Evolutionary conservation across 2,888 invertebrate genomes (phyloP).

Genomic region (Ectemnius continuus): DNA sequence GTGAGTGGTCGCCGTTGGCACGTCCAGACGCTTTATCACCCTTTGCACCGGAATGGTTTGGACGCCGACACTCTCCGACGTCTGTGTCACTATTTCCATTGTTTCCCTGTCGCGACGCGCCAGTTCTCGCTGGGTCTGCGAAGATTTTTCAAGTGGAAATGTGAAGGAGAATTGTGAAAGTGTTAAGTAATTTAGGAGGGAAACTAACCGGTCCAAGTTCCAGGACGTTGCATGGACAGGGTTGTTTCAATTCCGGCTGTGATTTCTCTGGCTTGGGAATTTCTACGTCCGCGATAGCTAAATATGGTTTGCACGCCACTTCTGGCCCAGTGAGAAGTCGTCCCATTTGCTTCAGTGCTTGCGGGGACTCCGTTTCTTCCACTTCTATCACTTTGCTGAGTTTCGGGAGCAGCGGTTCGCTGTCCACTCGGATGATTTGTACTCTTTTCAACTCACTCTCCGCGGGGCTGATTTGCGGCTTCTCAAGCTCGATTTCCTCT

Average conservation of each 20-base stretch:
- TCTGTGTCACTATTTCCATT: constrained; percentile 36
- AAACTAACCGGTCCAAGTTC: background rate
- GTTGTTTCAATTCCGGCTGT: background rate
- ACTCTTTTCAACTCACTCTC: too few relatives aligned
- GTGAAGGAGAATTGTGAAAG: too few relatives aligned
- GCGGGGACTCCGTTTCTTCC: background rate
- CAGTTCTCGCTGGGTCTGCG: too few relatives aligned
- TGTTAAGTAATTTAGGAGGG: background rate
- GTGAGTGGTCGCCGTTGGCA: background rate
- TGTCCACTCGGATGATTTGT: too few relatives aligned
- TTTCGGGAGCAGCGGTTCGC: too few relatives aligned
- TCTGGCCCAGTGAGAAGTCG: background rate
- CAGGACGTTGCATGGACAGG: constrained; percentile 5
- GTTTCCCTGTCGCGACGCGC: background rate
- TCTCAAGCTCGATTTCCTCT: background rate
- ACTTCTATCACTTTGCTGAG: background rate
- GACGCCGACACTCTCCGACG: constrained; percentile 19
- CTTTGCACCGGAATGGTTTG: constrained; percentile 12
- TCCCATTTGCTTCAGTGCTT: background rate
- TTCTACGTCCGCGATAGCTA: constrained; percentile 33
- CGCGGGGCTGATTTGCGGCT: too few relatives aligned
- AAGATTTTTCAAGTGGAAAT: too few relatives aligned
- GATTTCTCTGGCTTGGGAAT: constrained; percentile 2
- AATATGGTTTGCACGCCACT: constrained; percentile 17
- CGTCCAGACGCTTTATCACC: constrained; percentile 15